Conservation (phyloP, 1,140 invertebrate species). For the Drosophila murphyi region DNA sequence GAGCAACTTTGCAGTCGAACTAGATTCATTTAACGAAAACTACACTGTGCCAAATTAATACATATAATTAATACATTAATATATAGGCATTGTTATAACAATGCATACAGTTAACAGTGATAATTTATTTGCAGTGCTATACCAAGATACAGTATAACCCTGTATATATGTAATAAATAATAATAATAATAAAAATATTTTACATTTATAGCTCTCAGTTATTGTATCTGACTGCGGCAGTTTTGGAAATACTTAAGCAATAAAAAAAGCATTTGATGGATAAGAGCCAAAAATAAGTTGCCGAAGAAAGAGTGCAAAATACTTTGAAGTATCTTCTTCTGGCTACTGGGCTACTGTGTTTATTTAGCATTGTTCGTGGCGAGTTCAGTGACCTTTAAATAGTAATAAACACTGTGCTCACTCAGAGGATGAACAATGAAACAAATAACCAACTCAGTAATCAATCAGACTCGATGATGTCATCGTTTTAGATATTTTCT, state of each 20-base stretch:
- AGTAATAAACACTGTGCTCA: conserved; percentile 27
- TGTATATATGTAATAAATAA: too few relatives aligned
- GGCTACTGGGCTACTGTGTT: conserved; percentile 27
- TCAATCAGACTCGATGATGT: conserved; percentile 8
- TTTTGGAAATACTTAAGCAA: not conserved
- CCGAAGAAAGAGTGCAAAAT: conserved; percentile 26
- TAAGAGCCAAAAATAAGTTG: conserved; percentile 1
- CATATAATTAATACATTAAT: too few relatives aligned
- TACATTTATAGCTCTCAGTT: too few relatives aligned
- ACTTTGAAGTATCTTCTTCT: conserved; percentile 36
- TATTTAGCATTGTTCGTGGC: conserved; percentile 14
- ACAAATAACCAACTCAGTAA: conserved; percentile 2
- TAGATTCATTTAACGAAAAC: not conserved
- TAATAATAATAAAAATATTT: too few relatives aligned
- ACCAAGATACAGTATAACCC: too few relatives aligned
- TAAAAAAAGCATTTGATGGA: conserved; percentile 5
- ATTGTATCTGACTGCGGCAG: conserved; percentile 2
- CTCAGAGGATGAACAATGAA: conserved; percentile 22
- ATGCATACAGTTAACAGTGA: too few relatives aligned
- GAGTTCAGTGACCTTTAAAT: conserved; percentile 24
- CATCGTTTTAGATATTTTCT: conserved; percentile 3
- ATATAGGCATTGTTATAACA: too few relatives aligned
- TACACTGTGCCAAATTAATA: not conserved
- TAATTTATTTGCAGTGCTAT: too few relatives aligned
- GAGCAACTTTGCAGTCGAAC: conserved; percentile 1